These are phyloP conservation scores for Berghia stephanieae DNA, from an alignment of 1,140 invertebrate genomes.

Conservation along the genomic window DNA sequence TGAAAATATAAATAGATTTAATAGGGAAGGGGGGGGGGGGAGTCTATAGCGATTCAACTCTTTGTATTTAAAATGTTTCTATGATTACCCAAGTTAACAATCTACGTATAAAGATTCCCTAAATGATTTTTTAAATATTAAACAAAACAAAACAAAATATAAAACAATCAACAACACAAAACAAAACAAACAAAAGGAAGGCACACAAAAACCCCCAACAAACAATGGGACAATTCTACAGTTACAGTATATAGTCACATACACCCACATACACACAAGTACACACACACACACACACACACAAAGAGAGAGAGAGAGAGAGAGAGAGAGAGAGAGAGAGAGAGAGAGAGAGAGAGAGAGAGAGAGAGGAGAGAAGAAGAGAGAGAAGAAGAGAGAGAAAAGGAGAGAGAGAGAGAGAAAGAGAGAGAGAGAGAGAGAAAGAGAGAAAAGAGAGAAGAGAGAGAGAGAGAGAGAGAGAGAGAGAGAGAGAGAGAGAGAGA, in stretches of 20 bases:
- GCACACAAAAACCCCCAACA: no score
- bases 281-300: not conserved
- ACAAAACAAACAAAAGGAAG: no score
- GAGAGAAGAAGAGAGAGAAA: not conserved
- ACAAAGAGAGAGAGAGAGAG: not conserved
- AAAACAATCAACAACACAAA: no score
- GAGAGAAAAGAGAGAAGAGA: not conserved
- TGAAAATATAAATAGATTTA: no score
- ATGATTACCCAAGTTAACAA: no score
- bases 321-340: not conserved
- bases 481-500: not conserved
- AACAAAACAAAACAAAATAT: no score
- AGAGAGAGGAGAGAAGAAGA: not conserved
- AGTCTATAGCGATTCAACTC: no score
- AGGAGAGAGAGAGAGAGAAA: not conserved
- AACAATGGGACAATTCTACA: no score
- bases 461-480: constrained; percentile 1
- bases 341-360: not conserved
- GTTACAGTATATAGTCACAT: not conserved
- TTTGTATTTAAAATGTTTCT: no score
- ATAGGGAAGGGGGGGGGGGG: no score
- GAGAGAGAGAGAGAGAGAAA: not conserved
- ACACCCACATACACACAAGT: not conserved
- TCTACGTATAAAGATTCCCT: no score
- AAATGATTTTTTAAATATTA: no score